A percentile compares a stretch with the other conserved stretches of the same genome.
These are phyloP conservation scores for Incurvaria masculella DNA, from an alignment of 2,888 invertebrate species.

Conservation along the genomic window DNA sequence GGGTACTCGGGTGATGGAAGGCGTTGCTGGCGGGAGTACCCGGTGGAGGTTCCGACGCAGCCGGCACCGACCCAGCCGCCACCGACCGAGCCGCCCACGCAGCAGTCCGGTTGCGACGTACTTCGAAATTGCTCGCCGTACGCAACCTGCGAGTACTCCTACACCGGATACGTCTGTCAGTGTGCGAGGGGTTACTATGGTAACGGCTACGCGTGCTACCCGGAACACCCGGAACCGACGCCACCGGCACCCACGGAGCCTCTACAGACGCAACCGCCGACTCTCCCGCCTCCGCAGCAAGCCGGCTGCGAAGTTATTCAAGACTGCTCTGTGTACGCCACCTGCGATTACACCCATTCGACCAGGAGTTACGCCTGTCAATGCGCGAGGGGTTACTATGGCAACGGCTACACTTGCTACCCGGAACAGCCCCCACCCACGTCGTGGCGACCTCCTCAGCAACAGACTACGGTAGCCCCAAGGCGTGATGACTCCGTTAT, in stretches of 20 bases:
- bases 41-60: not conserved
- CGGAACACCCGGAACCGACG: slow-evolving; percentile 22
- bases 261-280: too few species aligned
- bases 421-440: slow-evolving; percentile 18
- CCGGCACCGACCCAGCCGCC: not conserved
- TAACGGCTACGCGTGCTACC: slow-evolving; percentile 58
- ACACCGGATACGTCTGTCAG: slow-evolving; percentile 41
- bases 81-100: not conserved
- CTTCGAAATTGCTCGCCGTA: slow-evolving; percentile 28
- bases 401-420: slow-evolving; percentile 62
- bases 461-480: slow-evolving; percentile 16
- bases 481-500: slow-evolving; percentile 28
- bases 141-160: slow-evolving; percentile 27
- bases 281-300: too few species aligned
- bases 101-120: slow-evolving; percentile 23
- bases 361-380: slow-evolving; percentile 41
- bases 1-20: slow-evolving; percentile 77
- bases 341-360: slow-evolving; percentile 29
- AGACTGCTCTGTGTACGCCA: slow-evolving; percentile 29
- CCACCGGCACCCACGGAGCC: too few species aligned
- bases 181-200: slow-evolving; percentile 70
- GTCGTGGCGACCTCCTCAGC: not conserved
- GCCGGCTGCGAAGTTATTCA: slow-evolving; percentile 27
- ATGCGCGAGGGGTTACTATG: slow-evolving; percentile 66
- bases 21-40: slow-evolving; percentile 45